A percentile compares a stretch with the other conserved stretches of the same genome.
Evolutionary conservation across 2,888 invertebrate species (phyloP).

Genomic region (Ornithoptera alexandrae): DNA sequence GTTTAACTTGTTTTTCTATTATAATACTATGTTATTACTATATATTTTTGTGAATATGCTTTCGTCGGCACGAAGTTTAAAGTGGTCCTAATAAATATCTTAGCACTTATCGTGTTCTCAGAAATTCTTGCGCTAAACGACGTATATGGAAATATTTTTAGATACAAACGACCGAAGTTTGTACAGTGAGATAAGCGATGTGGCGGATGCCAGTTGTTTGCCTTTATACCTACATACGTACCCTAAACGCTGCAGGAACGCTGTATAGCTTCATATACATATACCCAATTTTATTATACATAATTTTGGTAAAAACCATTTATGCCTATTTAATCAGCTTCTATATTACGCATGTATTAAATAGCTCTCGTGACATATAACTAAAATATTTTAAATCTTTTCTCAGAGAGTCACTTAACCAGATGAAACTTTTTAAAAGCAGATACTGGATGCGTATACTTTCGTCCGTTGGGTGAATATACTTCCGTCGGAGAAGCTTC

Average conservation of each 20-base stretch:
- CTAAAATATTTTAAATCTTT: no score
- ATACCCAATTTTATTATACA: constrained; percentile 10
- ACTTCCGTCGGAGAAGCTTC: no score
- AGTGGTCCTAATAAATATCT: constrained; percentile 26
- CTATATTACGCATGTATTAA: background rate
- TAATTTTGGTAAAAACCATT: background rate
- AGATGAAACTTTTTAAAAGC: no score
- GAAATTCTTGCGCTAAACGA: constrained; percentile 56
- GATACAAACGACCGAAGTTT: constrained; percentile 63
- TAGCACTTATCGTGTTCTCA: constrained; percentile 49
- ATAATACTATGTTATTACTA: no score
- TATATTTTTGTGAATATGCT: no score
- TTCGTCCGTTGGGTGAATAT: no score
- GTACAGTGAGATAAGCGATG: constrained; percentile 67
- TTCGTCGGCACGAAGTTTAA: constrained; percentile 1
- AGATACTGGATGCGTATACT: no score
- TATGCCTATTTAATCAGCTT: background rate
- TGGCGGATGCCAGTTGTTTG: constrained; percentile 59
- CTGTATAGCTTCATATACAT: constrained; percentile 31
- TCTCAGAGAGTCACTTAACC: no score
- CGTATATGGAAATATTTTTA: constrained; percentile 72
- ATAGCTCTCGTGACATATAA: no score
- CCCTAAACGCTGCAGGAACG: constrained; percentile 19
- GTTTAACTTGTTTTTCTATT: no score
- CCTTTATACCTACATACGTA: constrained; percentile 18